Conservation (phyloP, 1,140 invertebrate species). For the Geopemphigus sp. region DNA sequence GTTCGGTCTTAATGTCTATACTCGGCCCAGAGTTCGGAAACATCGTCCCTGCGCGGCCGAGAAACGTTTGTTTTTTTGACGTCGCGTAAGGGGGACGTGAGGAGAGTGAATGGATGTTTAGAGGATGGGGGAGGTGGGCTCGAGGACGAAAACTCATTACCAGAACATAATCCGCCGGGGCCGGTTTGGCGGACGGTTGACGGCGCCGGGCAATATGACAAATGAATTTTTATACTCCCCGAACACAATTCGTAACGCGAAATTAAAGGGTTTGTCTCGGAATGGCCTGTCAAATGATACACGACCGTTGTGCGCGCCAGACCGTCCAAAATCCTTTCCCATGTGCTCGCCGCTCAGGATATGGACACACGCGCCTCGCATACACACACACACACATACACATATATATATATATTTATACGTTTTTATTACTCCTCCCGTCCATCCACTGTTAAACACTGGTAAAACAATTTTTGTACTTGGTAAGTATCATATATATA, state of each 20-base stretch:
- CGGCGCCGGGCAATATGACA: conserved; percentile 29
- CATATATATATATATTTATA: too few relatives aligned
- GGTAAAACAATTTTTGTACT: conserved; percentile 28
- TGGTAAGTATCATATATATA: too few relatives aligned
- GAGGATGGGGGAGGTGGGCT: neutral
- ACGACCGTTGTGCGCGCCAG: neutral
- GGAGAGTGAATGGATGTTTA: too few relatives aligned
- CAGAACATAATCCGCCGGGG: conserved; percentile 32
- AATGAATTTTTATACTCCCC: conserved; percentile 46
- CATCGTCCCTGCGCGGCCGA: neutral
- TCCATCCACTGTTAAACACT: too few relatives aligned
- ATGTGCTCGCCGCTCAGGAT: neutral
- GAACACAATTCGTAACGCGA: conserved; percentile 45
- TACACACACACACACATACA: too few relatives aligned
- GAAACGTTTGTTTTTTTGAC: too few relatives aligned
- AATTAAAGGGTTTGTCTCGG: conserved; percentile 43
- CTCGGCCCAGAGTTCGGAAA: conserved; percentile 9
- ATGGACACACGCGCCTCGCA: neutral
- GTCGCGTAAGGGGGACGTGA: neutral
- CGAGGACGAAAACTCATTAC: conserved; percentile 45
- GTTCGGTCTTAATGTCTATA: neutral
- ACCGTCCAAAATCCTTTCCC: neutral
- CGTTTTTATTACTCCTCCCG: neutral
- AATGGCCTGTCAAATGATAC: conserved; percentile 46
- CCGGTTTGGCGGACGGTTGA: conserved; percentile 14